Conservation (phyloP, 2,797 vertebrate species). For the Gila robusta region DNA sequence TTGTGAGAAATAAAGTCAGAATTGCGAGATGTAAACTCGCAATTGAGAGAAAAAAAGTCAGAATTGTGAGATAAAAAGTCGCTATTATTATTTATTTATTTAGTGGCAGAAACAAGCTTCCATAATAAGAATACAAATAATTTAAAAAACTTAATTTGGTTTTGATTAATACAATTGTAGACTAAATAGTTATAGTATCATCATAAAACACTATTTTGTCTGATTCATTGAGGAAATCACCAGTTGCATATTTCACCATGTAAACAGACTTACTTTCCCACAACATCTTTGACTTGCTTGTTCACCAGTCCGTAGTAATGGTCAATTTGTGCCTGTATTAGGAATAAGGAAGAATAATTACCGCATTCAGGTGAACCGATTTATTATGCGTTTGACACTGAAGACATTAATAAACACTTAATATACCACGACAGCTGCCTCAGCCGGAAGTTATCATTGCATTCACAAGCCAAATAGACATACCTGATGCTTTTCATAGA, state of each 20-base stretch:
- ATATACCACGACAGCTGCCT: not conserved
- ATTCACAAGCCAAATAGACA: not conserved
- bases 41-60: no score
- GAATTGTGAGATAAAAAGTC: no score
- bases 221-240: not conserved
- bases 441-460: not conserved
- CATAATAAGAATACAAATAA: no score
- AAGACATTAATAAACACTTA: constrained; percentile 13
- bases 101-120: no score
- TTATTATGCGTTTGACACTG: not conserved
- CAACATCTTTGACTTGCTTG: constrained; percentile 83
- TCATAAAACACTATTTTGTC: not conserved
- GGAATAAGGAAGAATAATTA: constrained; percentile 24
- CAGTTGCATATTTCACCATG: not conserved
- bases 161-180: no score
- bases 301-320: constrained; percentile 84
- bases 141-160: no score
- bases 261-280: constrained; percentile 81
- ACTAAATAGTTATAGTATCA: no score
- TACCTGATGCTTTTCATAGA: constrained; percentile 91
- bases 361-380: not conserved
- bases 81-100: no score
- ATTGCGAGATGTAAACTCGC: no score
- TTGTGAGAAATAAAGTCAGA: no score
- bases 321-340: constrained; percentile 84